Evolutionary conservation across 1,140 invertebrate genomes (phyloP).

Genomic region (Megalonaias nervosa): DNA sequence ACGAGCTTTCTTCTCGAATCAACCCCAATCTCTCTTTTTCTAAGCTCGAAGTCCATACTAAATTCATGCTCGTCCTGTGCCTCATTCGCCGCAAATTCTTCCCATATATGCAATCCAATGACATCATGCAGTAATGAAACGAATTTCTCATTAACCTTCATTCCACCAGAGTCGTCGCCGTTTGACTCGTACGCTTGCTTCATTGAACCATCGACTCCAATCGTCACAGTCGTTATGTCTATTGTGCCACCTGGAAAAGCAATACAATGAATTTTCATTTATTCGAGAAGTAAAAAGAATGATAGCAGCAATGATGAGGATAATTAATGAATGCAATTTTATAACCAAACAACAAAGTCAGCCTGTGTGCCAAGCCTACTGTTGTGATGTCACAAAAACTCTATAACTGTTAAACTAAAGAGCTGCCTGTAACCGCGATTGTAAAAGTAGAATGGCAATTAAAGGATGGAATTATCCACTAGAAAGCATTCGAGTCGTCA

Average conservation of each 20-base stretch:
- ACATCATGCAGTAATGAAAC: constrained; percentile 10
- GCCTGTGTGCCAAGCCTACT: too few relatives aligned
- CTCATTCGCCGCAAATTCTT: constrained; percentile 8
- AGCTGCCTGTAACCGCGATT: too few relatives aligned
- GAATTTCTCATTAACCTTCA: constrained; percentile 19
- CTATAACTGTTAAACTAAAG: too few relatives aligned
- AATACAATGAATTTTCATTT: too few relatives aligned
- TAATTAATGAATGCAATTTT: too few relatives aligned
- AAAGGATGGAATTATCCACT: too few relatives aligned
- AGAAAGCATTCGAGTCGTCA: too few relatives aligned
- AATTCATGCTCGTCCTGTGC: constrained; percentile 16
- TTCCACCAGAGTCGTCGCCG: constrained; percentile 14
- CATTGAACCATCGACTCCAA: constrained; percentile 8
- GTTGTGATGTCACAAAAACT: too few relatives aligned
- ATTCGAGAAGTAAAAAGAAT: too few relatives aligned
- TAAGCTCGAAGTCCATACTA: constrained; percentile 4
- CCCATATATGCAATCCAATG: neutral
- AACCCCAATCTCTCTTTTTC: constrained; percentile 15
- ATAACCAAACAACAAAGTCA: too few relatives aligned
- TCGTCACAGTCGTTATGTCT: constrained; percentile 18
- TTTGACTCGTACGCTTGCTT: constrained; percentile 18
- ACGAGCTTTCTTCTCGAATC: constrained; percentile 1
- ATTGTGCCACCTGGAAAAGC: constrained; percentile 10
- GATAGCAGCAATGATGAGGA: too few relatives aligned
- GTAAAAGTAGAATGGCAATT: too few relatives aligned